Conservation (phyloP, 2,888 invertebrate species). For the Prostheceraeus crozeri region DNA sequence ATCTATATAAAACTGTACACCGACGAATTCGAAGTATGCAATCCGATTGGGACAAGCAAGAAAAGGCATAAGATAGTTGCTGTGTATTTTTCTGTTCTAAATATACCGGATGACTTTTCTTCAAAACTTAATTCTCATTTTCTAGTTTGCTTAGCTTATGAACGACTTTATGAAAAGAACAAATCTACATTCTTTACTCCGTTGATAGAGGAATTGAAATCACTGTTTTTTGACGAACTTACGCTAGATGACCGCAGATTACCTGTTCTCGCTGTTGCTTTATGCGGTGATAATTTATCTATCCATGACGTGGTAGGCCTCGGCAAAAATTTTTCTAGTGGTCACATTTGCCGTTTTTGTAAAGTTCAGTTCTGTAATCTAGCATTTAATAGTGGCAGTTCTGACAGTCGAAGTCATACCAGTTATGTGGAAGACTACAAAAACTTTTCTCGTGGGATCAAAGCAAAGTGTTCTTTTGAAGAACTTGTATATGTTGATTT, state of each 20-base stretch:
- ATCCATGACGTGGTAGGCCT: constrained; percentile 3
- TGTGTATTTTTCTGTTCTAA: constrained; percentile 1
- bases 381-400: not conserved
- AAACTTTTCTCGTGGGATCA: not conserved
- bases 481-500: constrained; percentile 14
- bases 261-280: constrained; percentile 15
- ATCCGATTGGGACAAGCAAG: not conserved
- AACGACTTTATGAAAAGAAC: not conserved
- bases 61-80: constrained; percentile 11
- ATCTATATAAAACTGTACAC: constrained; percentile 3
- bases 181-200: not conserved
- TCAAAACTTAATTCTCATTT: not conserved
- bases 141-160: not conserved
- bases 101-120: too few species aligned
- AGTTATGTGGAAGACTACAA: not conserved
- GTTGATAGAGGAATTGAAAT: constrained; percentile 10
- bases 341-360: not conserved
- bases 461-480: not conserved
- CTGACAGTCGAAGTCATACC: not conserved
- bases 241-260: not conserved
- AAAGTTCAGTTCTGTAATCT: not conserved
- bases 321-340: not conserved
- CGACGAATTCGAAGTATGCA: constrained; percentile 16
- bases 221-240: not conserved
- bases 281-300: constrained; percentile 11